Conservation (phyloP, 64 coral and sea anemone species). For the Platygyra sinensis region DNA sequence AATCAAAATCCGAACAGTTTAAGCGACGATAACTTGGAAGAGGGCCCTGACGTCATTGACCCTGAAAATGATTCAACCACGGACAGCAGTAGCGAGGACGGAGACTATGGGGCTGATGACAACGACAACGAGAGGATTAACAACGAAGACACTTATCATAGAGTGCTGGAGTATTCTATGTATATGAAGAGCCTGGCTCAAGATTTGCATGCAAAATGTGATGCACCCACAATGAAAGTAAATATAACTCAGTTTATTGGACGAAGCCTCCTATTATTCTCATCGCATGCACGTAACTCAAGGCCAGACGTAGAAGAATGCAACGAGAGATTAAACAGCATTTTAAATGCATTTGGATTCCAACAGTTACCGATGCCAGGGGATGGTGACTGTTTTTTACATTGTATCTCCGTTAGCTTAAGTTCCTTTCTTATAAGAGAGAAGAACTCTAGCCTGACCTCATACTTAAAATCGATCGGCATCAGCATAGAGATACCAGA, state of each 20-base stretch:
- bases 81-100: constrained; percentile 10
- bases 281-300: neutral
- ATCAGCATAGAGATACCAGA: neutral
- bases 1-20: constrained; percentile 6
- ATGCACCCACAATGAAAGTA: constrained; percentile 12
- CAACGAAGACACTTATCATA: neutral
- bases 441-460: neutral
- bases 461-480: neutral
- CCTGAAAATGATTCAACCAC: neutral
- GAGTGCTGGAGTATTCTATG: constrained; percentile 5
- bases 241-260: neutral
- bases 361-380: constrained; percentile 18
- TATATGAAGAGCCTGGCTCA: neutral
- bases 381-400: constrained; percentile 27
- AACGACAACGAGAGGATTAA: constrained; percentile 10
- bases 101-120: constrained; percentile 9
- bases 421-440: neutral
- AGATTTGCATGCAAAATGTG: constrained; percentile 1
- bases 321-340: constrained; percentile 1
- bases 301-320: constrained; percentile 11
- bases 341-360: constrained; percentile 21
- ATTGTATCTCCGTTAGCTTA: neutral
- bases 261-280: constrained; percentile 6
- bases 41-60: constrained; percentile 22
- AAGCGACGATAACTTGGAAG: constrained; percentile 10